Conservation (phyloP, 1,140 invertebrate species). For the Drosophila santomea region DNA sequence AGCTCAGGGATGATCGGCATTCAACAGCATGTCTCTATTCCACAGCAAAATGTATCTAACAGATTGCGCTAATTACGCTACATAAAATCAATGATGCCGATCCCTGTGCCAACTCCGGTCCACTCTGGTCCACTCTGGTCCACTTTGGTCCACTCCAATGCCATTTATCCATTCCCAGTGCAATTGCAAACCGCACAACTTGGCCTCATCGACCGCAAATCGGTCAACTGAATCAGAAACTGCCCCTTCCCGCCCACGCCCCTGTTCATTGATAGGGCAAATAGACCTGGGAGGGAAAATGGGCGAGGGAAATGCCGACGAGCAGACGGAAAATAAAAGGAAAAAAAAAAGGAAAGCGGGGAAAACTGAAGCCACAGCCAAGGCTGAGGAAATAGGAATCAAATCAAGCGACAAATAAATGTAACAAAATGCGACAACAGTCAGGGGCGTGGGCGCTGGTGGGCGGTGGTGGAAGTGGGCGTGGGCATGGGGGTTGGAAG, state of each 20-base stretch:
- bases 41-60: conserved; percentile 12
- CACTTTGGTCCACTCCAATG: neutral
- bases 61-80: conserved; percentile 54
- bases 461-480: neutral
- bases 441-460: conserved; percentile 5
- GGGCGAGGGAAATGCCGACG: neutral
- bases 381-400: conserved; percentile 51
- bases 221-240: conserved; percentile 55
- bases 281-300: conserved; percentile 44
- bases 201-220: conserved; percentile 63
- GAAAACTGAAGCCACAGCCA: neutral
- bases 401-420: conserved; percentile 81
- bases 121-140: neutral
- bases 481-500: neutral
- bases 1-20: neutral
- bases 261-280: conserved; percentile 35
- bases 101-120: conserved; percentile 1
- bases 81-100: conserved; percentile 59
- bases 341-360: neutral
- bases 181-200: conserved; percentile 31
- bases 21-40: neutral
- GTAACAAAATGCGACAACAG: conserved; percentile 72
- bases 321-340: conserved; percentile 12
- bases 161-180: conserved; percentile 1
- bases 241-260: neutral